Conservation (phyloP, 2,113 vertebrate genomes). For the Myiozetetes cayanensis region DNA sequence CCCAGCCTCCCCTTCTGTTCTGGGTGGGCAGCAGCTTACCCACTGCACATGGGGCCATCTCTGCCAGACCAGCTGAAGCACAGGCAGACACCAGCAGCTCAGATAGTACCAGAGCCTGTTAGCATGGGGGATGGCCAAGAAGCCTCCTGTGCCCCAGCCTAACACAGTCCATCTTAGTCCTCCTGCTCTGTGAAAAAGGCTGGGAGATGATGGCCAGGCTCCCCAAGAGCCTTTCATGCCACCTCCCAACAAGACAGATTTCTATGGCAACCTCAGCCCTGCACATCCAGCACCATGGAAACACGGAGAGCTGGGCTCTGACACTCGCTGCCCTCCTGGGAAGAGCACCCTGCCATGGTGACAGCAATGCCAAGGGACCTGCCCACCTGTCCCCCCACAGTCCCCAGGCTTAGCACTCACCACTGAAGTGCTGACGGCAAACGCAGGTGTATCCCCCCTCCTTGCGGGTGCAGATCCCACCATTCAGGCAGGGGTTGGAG, state of each 20-base stretch:
- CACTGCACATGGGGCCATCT: not conserved
- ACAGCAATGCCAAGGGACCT: fast-evolving
- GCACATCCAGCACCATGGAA: slow-evolving; percentile 3
- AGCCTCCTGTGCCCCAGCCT: not conserved
- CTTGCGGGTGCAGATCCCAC: slow-evolving; percentile 87
- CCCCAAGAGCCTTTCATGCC: not conserved
- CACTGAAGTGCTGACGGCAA: slow-evolving; percentile 90
- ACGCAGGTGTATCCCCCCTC: slow-evolving; percentile 95
- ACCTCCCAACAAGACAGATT: not conserved
- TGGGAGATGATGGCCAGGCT: not conserved
- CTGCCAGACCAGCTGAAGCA: not conserved
- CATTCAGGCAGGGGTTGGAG: slow-evolving; percentile 93
- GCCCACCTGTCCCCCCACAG: fast-evolving
- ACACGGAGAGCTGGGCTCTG: not conserved
- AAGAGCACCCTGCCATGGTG: fast-evolving
- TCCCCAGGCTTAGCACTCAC: slow-evolving; percentile 67
- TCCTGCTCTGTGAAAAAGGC: not conserved
- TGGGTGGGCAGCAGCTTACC: not conserved
- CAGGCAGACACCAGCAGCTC: not conserved
- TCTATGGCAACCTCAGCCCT: slow-evolving; percentile 36
- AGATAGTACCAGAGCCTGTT: not conserved
- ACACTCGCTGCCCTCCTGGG: not conserved
- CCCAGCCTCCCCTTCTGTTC: not conserved
- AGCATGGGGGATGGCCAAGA: fast-evolving
- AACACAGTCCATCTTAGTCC: not conserved